Percentiles rank a stretch among this genome's conserved stretches.
phyloP scores from a whole-genome alignment of 2,797 vertebrate species.

The Selene dorsalis region DNA sequence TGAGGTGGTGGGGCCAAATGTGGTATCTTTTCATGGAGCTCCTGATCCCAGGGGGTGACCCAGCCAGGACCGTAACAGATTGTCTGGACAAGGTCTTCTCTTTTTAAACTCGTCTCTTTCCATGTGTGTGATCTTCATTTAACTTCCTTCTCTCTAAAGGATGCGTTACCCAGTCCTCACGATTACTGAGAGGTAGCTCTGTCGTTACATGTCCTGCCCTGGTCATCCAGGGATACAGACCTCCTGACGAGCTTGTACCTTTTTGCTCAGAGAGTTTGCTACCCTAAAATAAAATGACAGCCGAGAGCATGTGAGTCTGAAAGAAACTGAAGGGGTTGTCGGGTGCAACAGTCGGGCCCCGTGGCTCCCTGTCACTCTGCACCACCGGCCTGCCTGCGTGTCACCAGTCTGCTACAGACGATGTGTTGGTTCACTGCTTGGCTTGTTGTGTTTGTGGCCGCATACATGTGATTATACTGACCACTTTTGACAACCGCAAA shows the following conservation, averaged over 20 bases:
- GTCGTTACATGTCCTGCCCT: neutral
- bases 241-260: neutral
- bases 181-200: neutral
- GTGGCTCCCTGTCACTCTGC: constrained; percentile 26
- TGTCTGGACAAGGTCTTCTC: neutral
- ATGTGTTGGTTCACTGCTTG: constrained; percentile 45
- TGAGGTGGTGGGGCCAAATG: too few species aligned
- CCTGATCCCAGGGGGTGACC: too few species aligned
- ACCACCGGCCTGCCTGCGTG: constrained; percentile 47
- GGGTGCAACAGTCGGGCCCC: constrained; percentile 16
- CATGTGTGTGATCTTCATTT: neutral
- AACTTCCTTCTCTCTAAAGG: neutral
- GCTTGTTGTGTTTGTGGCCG: constrained; percentile 53
- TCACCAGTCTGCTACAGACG: constrained; percentile 45
- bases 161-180: neutral
- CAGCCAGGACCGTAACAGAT: too few species aligned
- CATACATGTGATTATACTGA: constrained; percentile 62
- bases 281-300: constrained; percentile 39
- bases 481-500: constrained; percentile 50
- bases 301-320: constrained; percentile 28
- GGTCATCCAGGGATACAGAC: neutral
- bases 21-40: too few species aligned
- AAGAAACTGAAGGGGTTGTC: constrained; percentile 41
- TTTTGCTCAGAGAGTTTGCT: neutral
- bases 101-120: neutral